A percentile compares a stretch with the other conserved stretches of the same genome.
These are phyloP conservation scores for Oriolus oriolus DNA, from an alignment of 2,113 vertebrate genomes.

Conservation along the genomic window DNA sequence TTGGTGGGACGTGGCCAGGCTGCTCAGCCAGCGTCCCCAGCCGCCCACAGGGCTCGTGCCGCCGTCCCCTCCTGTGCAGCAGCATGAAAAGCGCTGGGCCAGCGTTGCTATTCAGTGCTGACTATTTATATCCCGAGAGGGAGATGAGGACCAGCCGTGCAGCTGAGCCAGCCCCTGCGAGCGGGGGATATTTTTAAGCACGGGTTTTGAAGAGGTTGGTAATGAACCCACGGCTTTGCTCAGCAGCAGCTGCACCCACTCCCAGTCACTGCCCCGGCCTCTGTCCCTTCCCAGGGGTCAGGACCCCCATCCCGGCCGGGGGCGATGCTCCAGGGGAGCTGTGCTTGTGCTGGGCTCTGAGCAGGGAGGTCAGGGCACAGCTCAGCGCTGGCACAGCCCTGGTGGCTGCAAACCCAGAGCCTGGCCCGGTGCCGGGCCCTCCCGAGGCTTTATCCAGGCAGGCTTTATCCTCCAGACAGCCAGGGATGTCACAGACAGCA, in stretches of 20 bases:
- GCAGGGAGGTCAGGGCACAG: neutral
- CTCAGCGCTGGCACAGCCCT: neutral
- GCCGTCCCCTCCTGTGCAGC: neutral
- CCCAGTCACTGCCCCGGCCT: neutral
- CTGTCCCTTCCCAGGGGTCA: fast-evolving
- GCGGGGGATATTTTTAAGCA: slow-evolving; percentile 32
- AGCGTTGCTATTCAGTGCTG: neutral
- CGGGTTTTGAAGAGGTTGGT: neutral
- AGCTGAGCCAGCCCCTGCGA: slow-evolving; percentile 17
- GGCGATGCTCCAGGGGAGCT: neutral
- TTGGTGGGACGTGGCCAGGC: neutral
- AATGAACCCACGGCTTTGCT: neutral
- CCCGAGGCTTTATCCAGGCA: no score
- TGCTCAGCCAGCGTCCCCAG: fast-evolving
- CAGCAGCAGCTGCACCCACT: neutral
- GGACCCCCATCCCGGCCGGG: fast-evolving
- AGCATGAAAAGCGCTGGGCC: neutral
- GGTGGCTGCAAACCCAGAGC: neutral
- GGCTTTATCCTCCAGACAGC: neutral
- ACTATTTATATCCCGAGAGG: slow-evolving; percentile 43
- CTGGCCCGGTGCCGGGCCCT: neutral
- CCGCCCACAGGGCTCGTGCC: fast-evolving
- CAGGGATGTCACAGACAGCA: neutral
- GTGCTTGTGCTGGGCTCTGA: neutral
- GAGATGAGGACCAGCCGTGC: slow-evolving; percentile 19